Percentiles rank a stretch among this genome's conserved stretches.
phyloP scores from a whole-genome alignment of 2,888 invertebrate genomes.

The Acrocyrtus sp. region DNA sequence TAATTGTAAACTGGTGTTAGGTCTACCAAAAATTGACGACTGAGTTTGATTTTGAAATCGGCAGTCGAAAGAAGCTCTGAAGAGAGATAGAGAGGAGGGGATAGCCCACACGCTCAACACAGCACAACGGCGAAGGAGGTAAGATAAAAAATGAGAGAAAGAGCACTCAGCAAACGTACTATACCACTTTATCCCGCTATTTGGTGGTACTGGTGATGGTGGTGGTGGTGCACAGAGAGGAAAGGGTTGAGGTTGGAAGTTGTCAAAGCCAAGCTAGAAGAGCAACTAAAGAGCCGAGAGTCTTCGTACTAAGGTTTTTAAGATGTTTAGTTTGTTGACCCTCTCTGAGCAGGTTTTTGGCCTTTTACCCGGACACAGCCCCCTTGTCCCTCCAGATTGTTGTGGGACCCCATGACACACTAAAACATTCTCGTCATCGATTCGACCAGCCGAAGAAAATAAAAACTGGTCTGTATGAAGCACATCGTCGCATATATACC shows the following conservation, averaged over 20 bases:
- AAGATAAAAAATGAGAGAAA: too few species aligned
- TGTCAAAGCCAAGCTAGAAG: conserved; percentile 56
- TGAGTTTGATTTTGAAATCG: too few species aligned
- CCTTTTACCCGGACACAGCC: conserved; percentile 64
- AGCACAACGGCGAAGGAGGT: conserved; percentile 8
- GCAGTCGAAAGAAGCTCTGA: too few species aligned
- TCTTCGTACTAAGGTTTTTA: conserved; percentile 64
- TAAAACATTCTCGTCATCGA: conserved; percentile 43
- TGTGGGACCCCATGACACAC: conserved; percentile 64
- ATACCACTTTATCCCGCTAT: conserved; percentile 5
- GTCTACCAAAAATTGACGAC: too few species aligned
- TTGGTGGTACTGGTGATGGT: not conserved
- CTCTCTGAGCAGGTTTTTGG: conserved; percentile 62
- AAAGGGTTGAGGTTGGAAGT: conserved; percentile 53
- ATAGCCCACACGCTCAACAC: conserved; percentile 6
- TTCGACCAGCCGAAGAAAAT: conserved; percentile 1
- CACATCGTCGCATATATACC: conserved; percentile 35
- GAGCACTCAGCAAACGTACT: not conserved
- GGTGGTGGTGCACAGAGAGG: not conserved
- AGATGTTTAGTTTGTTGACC: conserved; percentile 64
- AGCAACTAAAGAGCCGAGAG: conserved; percentile 62
- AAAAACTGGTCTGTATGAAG: conserved; percentile 54
- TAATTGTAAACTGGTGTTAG: too few species aligned
- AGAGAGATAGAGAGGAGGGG: conserved; percentile 4
- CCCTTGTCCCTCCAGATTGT: conserved; percentile 59